These are phyloP conservation scores for Pemphredon lugubris DNA, from an alignment of 2,888 invertebrate species.

Conservation along the genomic window DNA sequence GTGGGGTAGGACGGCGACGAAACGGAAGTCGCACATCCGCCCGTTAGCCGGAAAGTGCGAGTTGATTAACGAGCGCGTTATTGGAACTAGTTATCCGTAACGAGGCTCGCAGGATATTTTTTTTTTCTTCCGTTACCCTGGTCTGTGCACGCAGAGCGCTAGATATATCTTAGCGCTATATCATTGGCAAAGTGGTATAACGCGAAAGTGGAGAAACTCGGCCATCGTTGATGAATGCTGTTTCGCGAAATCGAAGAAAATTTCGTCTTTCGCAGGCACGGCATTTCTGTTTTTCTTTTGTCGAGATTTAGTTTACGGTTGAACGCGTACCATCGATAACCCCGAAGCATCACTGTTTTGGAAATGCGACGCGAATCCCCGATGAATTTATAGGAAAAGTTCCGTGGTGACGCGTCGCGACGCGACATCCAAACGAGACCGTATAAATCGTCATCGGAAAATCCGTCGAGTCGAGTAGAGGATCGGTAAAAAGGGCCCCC, in stretches of 20 bases:
- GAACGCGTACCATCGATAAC: constrained; percentile 5
- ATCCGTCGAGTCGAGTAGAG: not conserved
- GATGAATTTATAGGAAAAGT: constrained; percentile 72
- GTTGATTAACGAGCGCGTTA: constrained; percentile 75
- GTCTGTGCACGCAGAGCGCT: too few species aligned
- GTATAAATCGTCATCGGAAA: constrained; percentile 49
- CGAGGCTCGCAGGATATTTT: constrained; percentile 48
- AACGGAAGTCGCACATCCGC: constrained; percentile 58
- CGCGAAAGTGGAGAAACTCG: not conserved
- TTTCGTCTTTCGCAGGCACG: too few species aligned
- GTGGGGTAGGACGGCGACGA: too few species aligned
- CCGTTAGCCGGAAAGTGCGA: constrained; percentile 62
- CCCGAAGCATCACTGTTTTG: constrained; percentile 8
- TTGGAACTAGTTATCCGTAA: constrained; percentile 73
- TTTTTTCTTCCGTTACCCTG: too few species aligned
- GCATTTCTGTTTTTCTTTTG: not conserved
- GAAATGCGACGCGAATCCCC: constrained; percentile 58
- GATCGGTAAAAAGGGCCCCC: not conserved
- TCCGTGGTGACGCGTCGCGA: too few species aligned
- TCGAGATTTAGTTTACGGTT: constrained; percentile 10
- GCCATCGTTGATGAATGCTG: too few species aligned
- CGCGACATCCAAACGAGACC: constrained; percentile 47
- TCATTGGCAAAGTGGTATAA: constrained; percentile 1
- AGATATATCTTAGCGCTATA: not conserved
- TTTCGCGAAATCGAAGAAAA: too few species aligned